Evolutionary conservation across 1,140 invertebrate genomes (phyloP), one percentile per base, ranked within the genome.

Genomic region (Venturia canescens): DNA sequence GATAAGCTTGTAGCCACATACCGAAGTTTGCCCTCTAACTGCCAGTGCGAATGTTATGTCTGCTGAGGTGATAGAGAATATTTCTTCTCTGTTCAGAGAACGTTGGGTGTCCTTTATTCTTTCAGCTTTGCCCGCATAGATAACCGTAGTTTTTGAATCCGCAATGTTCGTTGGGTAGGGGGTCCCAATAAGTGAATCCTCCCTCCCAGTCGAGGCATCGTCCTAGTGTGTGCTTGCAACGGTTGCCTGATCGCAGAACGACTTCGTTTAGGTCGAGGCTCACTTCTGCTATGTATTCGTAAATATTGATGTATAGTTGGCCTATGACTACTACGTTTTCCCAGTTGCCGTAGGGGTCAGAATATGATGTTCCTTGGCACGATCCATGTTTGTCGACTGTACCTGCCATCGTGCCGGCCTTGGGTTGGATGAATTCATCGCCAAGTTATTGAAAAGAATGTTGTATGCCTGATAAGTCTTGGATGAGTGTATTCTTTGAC

Each of bases 101-200:
- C 1, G 0, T 0, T 67, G 15, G 2, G 1, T n/a, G n/a, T 80
- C 79, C 26, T 70, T 26, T 7, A 82, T 83, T 83, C 81, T 84
- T n/a, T 76, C 57, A 15, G 78, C 74, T n/a, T 11, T 3, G 0
- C 83, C 81, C 26, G 83, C 71, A 57, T 82, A 86, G 0, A 86
- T 18, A 0, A 83, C 71, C 23, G 27, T 82, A 84, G 60, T 79
- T 44, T 5, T 67, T 31, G 31, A 83, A 83, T 48, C 79, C 34
- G 44, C 79, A 86, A 21, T 70, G 21, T n/a, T 81, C 78, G 0
- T 6, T n/a, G 1, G 76, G 81, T 7, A 83, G 15, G 6, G 15
- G 3, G 0, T 80, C n/a, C 82, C 84, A 85, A 21, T 53, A 83
- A 0, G 69, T 66, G 26, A 82, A 31, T 6, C 83, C 82, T 4